Base-by-base conservation (phyloP, 2,113 vertebrate species). In the Felis chaus region DNA sequence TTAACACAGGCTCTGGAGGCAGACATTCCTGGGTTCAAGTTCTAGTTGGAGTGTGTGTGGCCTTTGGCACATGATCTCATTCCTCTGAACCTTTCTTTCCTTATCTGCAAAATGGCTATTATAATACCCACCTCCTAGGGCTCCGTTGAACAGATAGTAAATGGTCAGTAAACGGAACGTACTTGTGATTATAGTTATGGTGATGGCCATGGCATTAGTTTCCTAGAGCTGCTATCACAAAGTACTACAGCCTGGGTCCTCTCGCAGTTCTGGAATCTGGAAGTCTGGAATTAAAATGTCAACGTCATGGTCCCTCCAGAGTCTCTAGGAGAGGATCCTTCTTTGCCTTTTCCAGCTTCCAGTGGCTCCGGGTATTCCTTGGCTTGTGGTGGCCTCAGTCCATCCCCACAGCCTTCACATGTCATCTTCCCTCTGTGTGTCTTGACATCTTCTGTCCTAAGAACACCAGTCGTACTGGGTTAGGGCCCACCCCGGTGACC, bases 31-130 rank as follows among this genome's bases (percentile, higher is more conserved):
- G 23, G 65, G 36, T 92, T 80, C 15, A 31, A 55, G 16, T 55
- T 66, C 41, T 50, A 29, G 50, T 76, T 12, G 53, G 12, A 81
- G 27, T 61, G 29, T 41, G 23, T 57, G 25, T 81, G 3, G 10
- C 50, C 39, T 96, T 74, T 91, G 53, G 45, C 50, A 21, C n/a
- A 10, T 41, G 84, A 36, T 71, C 63, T 61, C 74, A 76, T 25
- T 92, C 41, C 29, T 65, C 86, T 48, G 33, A 84, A 48, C 31
- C 68, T 93, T 88, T 74, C 14, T 80, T 73, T 82, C 71, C 69
- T 83, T 55, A 33, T 68, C 31, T 74, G 33, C 18, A 83, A 74
- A 79, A 88, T n/a, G 55, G 21, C 27, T 13, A 0, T 74, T 3
- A 8, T 19, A 50, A n/a, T 25, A 36, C 81, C 53, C 41, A 50